Evolutionary conservation across 2,888 invertebrate species (phyloP).

Genomic region (Cephus pulcher): DNA sequence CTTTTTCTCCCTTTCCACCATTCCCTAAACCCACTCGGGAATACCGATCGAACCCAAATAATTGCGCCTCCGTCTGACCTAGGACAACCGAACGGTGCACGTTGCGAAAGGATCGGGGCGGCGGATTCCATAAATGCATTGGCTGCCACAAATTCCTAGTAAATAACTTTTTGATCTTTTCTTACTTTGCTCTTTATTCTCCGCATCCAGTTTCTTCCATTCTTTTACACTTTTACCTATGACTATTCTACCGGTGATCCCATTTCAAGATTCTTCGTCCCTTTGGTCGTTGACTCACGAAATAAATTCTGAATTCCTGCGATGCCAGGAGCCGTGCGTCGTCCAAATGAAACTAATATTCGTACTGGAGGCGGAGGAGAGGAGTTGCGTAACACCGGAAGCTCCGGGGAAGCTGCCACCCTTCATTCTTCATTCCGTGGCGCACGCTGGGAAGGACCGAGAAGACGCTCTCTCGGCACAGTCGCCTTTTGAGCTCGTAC

Average conservation of each 20-base stretch:
- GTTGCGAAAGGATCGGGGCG: background rate
- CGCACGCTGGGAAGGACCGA: background rate
- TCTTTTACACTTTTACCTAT: background rate
- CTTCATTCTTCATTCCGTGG: background rate
- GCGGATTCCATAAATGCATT: background rate
- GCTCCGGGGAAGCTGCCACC: background rate
- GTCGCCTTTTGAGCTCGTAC: background rate
- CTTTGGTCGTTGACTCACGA: background rate
- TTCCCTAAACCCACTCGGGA: background rate
- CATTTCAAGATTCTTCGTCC: background rate
- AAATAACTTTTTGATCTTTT: background rate
- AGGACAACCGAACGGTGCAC: background rate
- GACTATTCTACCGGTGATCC: background rate
- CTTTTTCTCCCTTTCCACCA: background rate
- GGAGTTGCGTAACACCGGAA: background rate
- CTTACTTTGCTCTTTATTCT: background rate
- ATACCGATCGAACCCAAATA: background rate
- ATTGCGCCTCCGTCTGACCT: background rate
- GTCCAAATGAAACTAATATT: constrained; percentile 51
- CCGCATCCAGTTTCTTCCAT: background rate
- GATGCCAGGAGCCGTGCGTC: constrained; percentile 37
- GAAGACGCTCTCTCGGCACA: background rate
- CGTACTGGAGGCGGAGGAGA: background rate
- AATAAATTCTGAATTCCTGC: background rate
- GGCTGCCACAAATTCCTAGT: background rate